Conservation (phyloP, 2,113 vertebrate genomes). For the Furnarius figulus region DNA sequence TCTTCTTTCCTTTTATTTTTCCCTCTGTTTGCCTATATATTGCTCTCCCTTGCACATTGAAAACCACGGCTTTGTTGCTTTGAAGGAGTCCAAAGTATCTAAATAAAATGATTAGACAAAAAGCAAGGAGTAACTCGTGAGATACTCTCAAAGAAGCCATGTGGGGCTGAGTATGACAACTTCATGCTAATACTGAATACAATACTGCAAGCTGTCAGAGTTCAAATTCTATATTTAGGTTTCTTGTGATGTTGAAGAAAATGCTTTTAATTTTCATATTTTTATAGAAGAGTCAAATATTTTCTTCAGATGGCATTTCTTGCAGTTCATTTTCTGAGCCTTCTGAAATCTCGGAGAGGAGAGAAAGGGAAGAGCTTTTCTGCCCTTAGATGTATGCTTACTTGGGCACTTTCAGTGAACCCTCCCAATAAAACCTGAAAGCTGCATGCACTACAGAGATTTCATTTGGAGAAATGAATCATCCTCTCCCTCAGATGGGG, state of each 20-base stretch:
- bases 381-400: not conserved
- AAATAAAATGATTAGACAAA: not conserved
- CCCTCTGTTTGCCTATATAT: not conserved
- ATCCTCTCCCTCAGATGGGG: not conserved
- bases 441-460: not conserved
- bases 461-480: not conserved
- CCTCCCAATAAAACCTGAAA: not conserved
- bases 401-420: not conserved
- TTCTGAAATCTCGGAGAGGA: not conserved
- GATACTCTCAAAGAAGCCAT: not conserved
- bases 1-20: not conserved
- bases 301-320: not conserved
- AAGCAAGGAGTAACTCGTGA: not conserved
- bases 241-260: not conserved
- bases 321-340: not conserved
- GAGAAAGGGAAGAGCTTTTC: not conserved
- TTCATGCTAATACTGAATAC: not conserved
- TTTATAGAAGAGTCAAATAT: not conserved
- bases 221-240: not conserved
- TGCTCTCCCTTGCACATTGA: not conserved
- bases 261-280: not conserved
- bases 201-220: not conserved
- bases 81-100: not conserved
- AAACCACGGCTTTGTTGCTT: not conserved
- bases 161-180: not conserved